These are phyloP conservation scores for Syrrhaptes paradoxus DNA, from an alignment of 2,113 vertebrate genomes.

Conservation along the genomic window DNA sequence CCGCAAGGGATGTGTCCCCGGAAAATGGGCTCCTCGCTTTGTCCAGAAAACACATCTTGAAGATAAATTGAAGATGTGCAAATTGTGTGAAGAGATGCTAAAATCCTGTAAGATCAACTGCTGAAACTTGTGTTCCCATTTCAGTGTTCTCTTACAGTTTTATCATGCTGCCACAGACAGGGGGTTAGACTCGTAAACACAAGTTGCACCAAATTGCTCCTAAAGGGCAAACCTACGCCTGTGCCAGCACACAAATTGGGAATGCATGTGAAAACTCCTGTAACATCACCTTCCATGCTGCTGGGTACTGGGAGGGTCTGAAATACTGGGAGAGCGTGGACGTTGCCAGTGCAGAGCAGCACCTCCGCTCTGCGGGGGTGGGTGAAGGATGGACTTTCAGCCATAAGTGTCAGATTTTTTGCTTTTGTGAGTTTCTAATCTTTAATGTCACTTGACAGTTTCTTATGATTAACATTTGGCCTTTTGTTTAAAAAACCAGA, in stretches of 20 bases:
- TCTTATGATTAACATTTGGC: slow-evolving; percentile 47
- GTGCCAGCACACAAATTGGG: background rate
- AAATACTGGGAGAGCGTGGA: background rate
- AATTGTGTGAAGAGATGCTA: background rate
- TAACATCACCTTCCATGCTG: background rate
- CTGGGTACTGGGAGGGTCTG: background rate
- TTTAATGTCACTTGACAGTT: slow-evolving; percentile 60
- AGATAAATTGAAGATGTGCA: background rate
- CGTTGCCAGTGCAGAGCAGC: background rate
- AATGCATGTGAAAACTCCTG: background rate
- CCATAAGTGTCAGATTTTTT: slow-evolving; percentile 17
- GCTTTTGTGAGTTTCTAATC: slow-evolving; percentile 34
- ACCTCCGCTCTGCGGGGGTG: accelerated
- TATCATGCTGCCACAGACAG: background rate
- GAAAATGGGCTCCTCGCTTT: background rate
- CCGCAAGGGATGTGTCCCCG: background rate
- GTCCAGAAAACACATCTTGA: background rate
- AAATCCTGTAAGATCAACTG: background rate
- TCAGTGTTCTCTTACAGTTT: background rate
- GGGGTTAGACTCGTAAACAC: accelerated
- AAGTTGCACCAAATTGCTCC: background rate
- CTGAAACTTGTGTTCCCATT: background rate
- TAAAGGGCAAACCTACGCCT: background rate
- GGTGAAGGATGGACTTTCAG: background rate
- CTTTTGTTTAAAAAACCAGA: slow-evolving; percentile 38